A percentile compares a stretch with the other conserved stretches of the same genome.
phyloP scores from a whole-genome alignment of 64 coral and sea anemone species.

The Stichodactyla mertensii region DNA sequence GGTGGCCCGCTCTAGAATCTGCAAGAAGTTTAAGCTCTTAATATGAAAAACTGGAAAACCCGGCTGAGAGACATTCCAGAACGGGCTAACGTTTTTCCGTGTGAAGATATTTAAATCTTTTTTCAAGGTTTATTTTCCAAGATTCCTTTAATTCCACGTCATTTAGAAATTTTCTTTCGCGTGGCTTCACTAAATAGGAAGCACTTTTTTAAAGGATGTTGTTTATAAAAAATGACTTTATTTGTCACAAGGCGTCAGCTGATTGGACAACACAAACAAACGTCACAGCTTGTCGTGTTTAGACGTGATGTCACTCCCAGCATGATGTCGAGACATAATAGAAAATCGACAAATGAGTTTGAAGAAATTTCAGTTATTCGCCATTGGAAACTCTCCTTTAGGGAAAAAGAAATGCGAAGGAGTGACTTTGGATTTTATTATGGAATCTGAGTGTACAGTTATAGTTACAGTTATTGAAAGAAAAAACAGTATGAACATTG shows the following conservation, averaged over 20 bases:
- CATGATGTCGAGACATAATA: background rate
- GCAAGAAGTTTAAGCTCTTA: background rate
- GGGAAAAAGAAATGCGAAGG: background rate
- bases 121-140: too few species aligned
- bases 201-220: background rate
- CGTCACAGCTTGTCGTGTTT: background rate
- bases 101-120: too few species aligned
- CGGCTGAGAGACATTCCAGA: too few species aligned
- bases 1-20: background rate
- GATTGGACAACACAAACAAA: background rate
- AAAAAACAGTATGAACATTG: too few species aligned
- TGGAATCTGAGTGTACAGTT: too few species aligned
- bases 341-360: background rate
- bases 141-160: too few species aligned
- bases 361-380: background rate
- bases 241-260: background rate
- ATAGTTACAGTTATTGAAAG: too few species aligned
- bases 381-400: too few species aligned
- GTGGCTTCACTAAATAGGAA: background rate
- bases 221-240: background rate
- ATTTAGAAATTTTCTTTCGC: background rate
- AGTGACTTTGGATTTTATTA: background rate
- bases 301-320: background rate
- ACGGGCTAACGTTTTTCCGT: too few species aligned
- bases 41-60: background rate